Evolutionary conservation across 2,888 invertebrate species (phyloP), one percentile per base, ranked within the genome.

Genomic region (Fabriciana adippe): DNA sequence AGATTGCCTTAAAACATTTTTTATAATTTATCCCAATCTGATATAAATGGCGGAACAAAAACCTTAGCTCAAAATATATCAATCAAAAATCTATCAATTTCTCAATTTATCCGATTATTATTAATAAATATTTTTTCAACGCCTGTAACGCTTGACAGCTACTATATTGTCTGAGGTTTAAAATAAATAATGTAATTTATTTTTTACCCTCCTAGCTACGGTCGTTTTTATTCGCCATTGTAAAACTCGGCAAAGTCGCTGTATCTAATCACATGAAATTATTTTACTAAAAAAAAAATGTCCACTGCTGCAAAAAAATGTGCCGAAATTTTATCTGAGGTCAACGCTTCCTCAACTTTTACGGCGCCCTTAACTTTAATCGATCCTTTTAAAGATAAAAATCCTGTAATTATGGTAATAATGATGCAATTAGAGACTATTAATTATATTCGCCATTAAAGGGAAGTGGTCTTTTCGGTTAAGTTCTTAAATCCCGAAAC

Each of bases 221-320:
- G 18, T 47, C 51, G 50, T 61, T 61, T 61, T 61, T 61, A 50
- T 61, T 16, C 35, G 35, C 62, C 65, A 64, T 70, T 69, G 67
- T 55, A 55, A 67, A 65, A 64, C 45, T 50, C 35, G 45, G 66
- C 65, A 8, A 61, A 51, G 18, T 67, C 64, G 55, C 67, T 70
- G 73, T 70, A 53, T 63, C 73, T 67, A 74, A 74, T 74, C 67
- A 70, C 66, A 61, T 66, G 66, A 73, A 72, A 74, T 74, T 70
- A 73, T 70, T 70, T 69, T 66, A 68, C 66, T 64, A 48, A 6
- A 48, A 57, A 48, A 57, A 74, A 72, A 72, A 66, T 74, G 71
- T 74, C 68, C 69, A 55, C 60, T 57, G 53, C 11, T 13, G 55
- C 54, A 71, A 72, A 72, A n/a, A 72, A 74, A 68, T 54, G 4